Evolutionary conservation across 2,888 invertebrate species (phyloP), one percentile per base, ranked within the genome.

Genomic region (Gortyna flavago): DNA sequence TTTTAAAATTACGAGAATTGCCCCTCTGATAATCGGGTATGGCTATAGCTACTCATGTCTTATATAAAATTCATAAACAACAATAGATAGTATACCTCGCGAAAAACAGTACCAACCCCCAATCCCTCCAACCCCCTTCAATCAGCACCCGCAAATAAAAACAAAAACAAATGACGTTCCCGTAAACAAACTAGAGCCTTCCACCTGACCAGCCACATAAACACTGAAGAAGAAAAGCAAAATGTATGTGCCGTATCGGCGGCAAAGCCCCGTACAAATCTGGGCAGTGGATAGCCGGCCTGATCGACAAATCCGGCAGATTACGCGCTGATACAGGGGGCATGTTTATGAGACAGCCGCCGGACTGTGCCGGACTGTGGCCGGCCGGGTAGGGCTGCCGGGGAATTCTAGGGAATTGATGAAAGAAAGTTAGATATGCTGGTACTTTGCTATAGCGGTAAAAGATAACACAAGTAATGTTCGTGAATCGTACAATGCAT

Each of bases 291-390:
- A 96, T 95, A 95, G 94, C 95, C 91, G 92, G 93, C 90, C 96
- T 96, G 96, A 97, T 97, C 97, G 97, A 97, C 97, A 97, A 97
- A 97, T 97, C 97, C 97, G 91, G 90, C 92, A 97, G 97, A 97
- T 97, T 97, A 97, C 96, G 93, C 95, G 94, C 96, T 96, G 97
- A 97, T 97, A 97, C 97, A 71, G 91, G 94, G 90, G 89, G 92
- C 95, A 95, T 96, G 96, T 96, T 96, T 96, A 96, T 96, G 96
- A 95, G 96, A 95, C 95, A 95, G 93, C 90, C 90, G 86, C 88
- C 87, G 88, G 91, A 90, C 91, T 91, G 88, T 91, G 88, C 94
- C 91, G 94, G 94, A 94, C 95, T 80, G 72, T 91, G 90, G 87
- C 89, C 90, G 87, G 81, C 78, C 64, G 72, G 54, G 65, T 69